Evolutionary conservation across 2,113 vertebrate species (phyloP).

Genomic region (Lethenteron reissneri): DNA sequence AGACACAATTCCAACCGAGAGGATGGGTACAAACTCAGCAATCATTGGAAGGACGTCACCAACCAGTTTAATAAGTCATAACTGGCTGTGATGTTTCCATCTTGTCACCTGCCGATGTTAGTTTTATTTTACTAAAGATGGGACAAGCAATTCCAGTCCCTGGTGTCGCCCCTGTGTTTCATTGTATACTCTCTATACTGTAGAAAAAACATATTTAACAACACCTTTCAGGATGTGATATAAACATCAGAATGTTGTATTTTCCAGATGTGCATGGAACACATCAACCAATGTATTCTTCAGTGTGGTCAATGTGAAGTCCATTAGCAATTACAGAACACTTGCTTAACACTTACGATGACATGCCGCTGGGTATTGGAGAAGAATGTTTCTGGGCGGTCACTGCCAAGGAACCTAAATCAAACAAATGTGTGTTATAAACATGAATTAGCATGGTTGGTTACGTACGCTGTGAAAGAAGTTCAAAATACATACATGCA

Average conservation of each 20-base stretch:
- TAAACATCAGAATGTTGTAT: not conserved
- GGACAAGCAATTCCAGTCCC: no score
- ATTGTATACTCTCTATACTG: no score
- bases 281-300: not conserved
- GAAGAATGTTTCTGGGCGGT: conserved; percentile 25
- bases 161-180: no score
- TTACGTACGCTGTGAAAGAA: no score
- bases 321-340: not conserved
- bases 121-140: no score
- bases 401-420: conserved; percentile 30
- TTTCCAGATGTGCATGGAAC: not conserved
- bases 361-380: conserved; percentile 31
- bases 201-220: not conserved
- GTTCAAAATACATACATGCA: no score
- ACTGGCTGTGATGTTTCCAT: no score
- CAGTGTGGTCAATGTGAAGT: not conserved
- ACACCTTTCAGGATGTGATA: not conserved
- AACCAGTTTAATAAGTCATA: no score
- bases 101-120: no score
- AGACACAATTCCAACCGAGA: no score
- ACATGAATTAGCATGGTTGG: not conserved
- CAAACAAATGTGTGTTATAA: conserved; percentile 2
- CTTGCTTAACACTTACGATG: conserved; percentile 23
- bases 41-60: no score
- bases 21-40: no score